Percentiles rank a stretch among this genome's conserved stretches.
Evolutionary conservation across 23 tunicate genomes (phyloP).

Genomic region (Corella eumyota): DNA sequence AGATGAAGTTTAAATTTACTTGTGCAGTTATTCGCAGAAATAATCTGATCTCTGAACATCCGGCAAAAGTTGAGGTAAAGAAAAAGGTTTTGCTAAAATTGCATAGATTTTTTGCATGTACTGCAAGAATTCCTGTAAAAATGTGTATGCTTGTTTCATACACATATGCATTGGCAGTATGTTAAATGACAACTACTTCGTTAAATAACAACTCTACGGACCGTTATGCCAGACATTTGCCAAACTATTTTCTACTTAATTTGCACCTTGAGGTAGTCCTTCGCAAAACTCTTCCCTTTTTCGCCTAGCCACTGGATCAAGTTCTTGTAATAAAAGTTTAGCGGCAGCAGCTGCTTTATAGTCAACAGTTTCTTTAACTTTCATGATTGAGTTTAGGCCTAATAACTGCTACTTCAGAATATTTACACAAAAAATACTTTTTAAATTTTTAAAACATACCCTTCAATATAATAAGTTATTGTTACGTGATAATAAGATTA

Average conservation of each 20-base stretch:
- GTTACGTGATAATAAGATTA: too few species aligned
- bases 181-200: background rate
- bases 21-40: conserved; percentile 28
- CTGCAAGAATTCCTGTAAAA: conserved; percentile 22
- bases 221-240: background rate
- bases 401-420: too few species aligned
- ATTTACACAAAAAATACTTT: too few species aligned
- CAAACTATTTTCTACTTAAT: too few species aligned
- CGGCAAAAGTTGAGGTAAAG: conserved; percentile 47
- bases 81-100: conserved; percentile 57
- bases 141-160: too few species aligned
- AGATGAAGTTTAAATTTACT: too few species aligned
- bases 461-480: too few species aligned
- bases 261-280: conserved; percentile 58
- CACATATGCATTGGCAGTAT: too few species aligned
- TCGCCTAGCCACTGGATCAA: conserved; percentile 69
- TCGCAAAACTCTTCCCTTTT: conserved; percentile 60
- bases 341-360: conserved; percentile 91
- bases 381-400: too few species aligned
- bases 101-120: conserved; percentile 27
- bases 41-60: conserved; percentile 27
- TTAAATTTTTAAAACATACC: too few species aligned
- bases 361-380: conserved; percentile 21
- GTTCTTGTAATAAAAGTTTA: conserved; percentile 73
- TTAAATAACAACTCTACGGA: background rate